Conservation (phyloP, 2,797 vertebrate genomes). For the Peromyscus nudipes region DNA sequence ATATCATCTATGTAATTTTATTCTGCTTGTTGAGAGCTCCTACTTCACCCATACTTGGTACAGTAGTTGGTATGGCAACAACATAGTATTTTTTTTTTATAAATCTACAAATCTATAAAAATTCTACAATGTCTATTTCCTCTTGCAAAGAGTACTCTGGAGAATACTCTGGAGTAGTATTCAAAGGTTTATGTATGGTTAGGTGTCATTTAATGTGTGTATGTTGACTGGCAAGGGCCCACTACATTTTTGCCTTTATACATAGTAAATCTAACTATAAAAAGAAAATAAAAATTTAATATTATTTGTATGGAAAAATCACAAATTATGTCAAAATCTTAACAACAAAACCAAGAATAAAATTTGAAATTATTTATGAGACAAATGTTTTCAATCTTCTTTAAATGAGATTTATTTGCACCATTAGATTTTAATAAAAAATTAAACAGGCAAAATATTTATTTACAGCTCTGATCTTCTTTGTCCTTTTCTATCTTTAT, state of each 20-base stretch:
- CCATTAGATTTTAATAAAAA: background rate
- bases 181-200: background rate
- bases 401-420: background rate
- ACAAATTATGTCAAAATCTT: background rate
- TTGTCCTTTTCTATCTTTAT: background rate
- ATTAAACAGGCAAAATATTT: background rate
- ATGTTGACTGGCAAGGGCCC: background rate
- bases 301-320: background rate
- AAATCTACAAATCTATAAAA: too few relatives aligned
- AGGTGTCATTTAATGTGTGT: background rate
- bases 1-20: background rate
- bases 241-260: background rate
- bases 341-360: background rate
- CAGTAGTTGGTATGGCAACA: background rate
- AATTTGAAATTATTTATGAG: background rate
- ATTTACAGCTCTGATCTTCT: background rate
- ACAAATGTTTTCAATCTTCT: background rate
- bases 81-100: background rate
- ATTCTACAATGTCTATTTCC: background rate
- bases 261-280: background rate
- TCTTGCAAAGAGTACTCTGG: background rate
- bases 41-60: background rate
- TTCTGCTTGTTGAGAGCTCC: background rate
- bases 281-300: background rate
- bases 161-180: background rate